Conservation (phyloP, 2,888 invertebrate species). For the Sarcophaga variegata region DNA sequence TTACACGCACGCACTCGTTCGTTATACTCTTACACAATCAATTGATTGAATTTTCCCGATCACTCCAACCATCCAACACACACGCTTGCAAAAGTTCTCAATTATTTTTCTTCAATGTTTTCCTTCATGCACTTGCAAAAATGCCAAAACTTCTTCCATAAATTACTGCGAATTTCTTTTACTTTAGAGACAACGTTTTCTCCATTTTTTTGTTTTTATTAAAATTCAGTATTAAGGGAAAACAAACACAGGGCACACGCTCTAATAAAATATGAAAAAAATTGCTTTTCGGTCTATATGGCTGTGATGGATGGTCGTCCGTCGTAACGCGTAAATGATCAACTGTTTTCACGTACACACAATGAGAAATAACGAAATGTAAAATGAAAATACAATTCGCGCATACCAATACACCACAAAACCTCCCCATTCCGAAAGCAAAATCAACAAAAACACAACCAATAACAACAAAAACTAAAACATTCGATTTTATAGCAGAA, state of each 20-base stretch:
- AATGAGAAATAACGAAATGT: constrained; percentile 44
- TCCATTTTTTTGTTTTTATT: not conserved
- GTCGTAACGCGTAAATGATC: constrained; percentile 66
- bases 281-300: constrained; percentile 33
- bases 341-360: constrained; percentile 69
- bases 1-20: not conserved
- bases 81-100: not conserved
- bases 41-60: constrained; percentile 38
- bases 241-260: constrained; percentile 60
- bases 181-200: not conserved
- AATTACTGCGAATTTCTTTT: constrained; percentile 44
- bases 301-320: constrained; percentile 49
- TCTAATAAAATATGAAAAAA: constrained; percentile 27
- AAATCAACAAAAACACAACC: constrained; percentile 22
- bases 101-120: constrained; percentile 7
- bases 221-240: constrained; percentile 5
- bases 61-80: not conserved
- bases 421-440: constrained; percentile 55
- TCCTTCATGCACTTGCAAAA: constrained; percentile 44
- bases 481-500: constrained; percentile 43
- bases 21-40: not conserved
- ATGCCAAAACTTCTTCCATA: constrained; percentile 49
- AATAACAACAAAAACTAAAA: constrained; percentile 16
- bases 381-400: constrained; percentile 63
- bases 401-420: constrained; percentile 63